Conservation (phyloP, 2,888 invertebrate genomes). For the Scrobipalpa costella region DNA sequence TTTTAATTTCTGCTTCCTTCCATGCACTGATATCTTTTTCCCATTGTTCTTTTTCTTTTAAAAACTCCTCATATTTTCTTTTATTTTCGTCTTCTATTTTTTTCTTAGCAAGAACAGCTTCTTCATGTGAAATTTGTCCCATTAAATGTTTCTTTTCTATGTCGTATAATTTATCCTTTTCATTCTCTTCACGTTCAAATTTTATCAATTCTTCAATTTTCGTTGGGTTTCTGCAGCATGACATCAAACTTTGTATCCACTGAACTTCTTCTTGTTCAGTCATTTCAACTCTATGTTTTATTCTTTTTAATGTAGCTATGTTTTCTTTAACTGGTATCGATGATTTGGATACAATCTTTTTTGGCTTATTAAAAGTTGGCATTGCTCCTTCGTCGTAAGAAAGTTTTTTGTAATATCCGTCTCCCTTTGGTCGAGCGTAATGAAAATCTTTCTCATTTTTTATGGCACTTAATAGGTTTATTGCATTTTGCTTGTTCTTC, state of each 20-base stretch:
- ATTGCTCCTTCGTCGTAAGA: slow-evolving; percentile 44
- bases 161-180: slow-evolving; percentile 72
- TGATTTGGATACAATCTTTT: slow-evolving; percentile 38
- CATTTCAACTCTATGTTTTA: slow-evolving; percentile 73
- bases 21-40: slow-evolving; percentile 75
- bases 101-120: slow-evolving; percentile 80
- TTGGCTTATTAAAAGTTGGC: slow-evolving; percentile 41
- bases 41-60: slow-evolving; percentile 74
- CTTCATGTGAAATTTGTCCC: slow-evolving; percentile 81
- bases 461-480: slow-evolving; percentile 53
- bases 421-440: slow-evolving; percentile 56
- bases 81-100: slow-evolving; percentile 71
- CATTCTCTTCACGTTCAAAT: slow-evolving; percentile 66
- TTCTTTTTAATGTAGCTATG: slow-evolving; percentile 73
- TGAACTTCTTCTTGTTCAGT: slow-evolving; percentile 51
- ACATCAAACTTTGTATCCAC: slow-evolving; percentile 16
- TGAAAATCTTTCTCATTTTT: slow-evolving; percentile 52
- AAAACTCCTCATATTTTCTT: slow-evolving; percentile 72
- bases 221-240: slow-evolving; percentile 57
- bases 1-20: slow-evolving; percentile 71
- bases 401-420: slow-evolving; percentile 49
- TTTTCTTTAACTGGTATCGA: slow-evolving; percentile 66
- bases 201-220: slow-evolving; percentile 69
- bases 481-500: slow-evolving; percentile 63
- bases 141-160: slow-evolving; percentile 82